These are phyloP conservation scores for Drosophila antonietae DNA, from an alignment of 2,888 invertebrate genomes.

Conservation along the genomic window DNA sequence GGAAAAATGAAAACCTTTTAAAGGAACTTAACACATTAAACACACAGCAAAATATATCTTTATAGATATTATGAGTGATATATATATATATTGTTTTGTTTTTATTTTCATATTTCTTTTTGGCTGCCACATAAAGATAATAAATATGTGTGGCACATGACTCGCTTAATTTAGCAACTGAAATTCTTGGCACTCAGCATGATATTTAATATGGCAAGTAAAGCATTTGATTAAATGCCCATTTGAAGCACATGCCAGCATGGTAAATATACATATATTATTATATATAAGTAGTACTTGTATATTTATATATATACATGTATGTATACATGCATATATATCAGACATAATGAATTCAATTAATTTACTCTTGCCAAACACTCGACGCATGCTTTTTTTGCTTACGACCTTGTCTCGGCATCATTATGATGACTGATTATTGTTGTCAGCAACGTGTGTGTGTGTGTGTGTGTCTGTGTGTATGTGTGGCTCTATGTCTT, in stretches of 20 bases:
- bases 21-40: neutral
- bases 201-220: conserved; percentile 50
- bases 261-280: neutral
- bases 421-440: conserved; percentile 76
- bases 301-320: neutral
- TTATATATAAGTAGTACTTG: too few relatives aligned
- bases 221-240: conserved; percentile 66
- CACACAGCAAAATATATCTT: neutral
- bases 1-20: neutral
- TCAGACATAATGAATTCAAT: conserved; percentile 76
- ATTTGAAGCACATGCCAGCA: conserved; percentile 47
- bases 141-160: conserved; percentile 28
- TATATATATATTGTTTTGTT: neutral
- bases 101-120: neutral
- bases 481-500: conserved; percentile 7
- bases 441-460: conserved; percentile 39
- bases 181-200: conserved; percentile 34
- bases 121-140: conserved; percentile 22
- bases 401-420: conserved; percentile 57
- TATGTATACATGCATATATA: conserved; percentile 42
- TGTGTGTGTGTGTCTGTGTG: conserved; percentile 2
- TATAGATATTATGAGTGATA: neutral
- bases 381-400: conserved; percentile 31
- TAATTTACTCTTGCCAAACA: conserved; percentile 71
- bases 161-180: conserved; percentile 19